These are phyloP conservation scores for Drosophila tripunctata DNA, from an alignment of 2,888 invertebrate species.

Conservation along the genomic window DNA sequence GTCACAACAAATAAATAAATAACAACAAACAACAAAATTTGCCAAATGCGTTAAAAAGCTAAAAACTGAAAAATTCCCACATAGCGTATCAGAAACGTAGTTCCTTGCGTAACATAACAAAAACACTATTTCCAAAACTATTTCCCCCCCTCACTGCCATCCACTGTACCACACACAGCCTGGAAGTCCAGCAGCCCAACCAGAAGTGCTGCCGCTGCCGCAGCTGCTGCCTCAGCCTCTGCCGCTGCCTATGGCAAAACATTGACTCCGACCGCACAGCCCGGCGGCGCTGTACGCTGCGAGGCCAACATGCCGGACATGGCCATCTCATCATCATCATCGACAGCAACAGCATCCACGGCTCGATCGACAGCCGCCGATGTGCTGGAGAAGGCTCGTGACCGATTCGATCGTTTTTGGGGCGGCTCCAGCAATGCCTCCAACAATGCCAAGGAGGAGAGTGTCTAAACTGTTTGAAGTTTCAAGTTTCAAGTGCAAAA, in stretches of 20 bases:
- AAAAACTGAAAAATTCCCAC: constrained; percentile 49
- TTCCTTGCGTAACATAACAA: constrained; percentile 75
- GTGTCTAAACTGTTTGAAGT: constrained; percentile 83
- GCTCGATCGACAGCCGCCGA: constrained; percentile 86
- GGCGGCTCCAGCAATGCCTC: constrained; percentile 85
- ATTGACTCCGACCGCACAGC: constrained; percentile 61
- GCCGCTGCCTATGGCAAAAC: constrained; percentile 66
- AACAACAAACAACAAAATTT: constrained; percentile 4
- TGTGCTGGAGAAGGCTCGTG: constrained; percentile 91
- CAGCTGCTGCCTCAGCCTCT: constrained; percentile 27
- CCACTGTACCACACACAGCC: constrained; percentile 66
- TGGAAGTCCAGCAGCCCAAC: constrained; percentile 80
- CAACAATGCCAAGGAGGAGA: constrained; percentile 87
- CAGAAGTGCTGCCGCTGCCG: constrained; percentile 47
- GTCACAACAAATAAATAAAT: constrained; percentile 19
- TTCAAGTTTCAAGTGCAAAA: constrained; percentile 52
- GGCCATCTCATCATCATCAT: constrained; percentile 60
- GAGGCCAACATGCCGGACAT: constrained; percentile 46
- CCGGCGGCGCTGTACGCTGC: constrained; percentile 68
- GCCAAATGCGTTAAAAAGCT: constrained; percentile 36
- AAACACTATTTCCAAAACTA: constrained; percentile 79
- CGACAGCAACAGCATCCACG: constrained; percentile 76
- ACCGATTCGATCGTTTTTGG: constrained; percentile 94
- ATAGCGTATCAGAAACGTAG: constrained; percentile 65
- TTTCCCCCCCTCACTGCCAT: constrained; percentile 76